These are phyloP conservation scores for Molanna angustata DNA, from an alignment of 2,888 invertebrate genomes.

Conservation along the genomic window DNA sequence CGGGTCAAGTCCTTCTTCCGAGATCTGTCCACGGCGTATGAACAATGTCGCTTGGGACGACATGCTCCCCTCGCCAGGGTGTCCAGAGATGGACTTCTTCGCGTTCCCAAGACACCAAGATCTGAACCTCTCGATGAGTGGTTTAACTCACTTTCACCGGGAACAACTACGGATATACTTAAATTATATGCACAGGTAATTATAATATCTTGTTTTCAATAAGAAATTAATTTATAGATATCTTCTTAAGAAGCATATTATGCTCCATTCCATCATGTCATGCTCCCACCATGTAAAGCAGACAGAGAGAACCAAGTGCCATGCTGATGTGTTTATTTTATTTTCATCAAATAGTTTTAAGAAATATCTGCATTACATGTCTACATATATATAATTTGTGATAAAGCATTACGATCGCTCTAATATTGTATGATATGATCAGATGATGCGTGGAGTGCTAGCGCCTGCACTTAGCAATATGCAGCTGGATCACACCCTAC, in stretches of 20 bases:
- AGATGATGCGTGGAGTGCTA: conserved; percentile 41
- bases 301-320: too few species aligned
- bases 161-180: conserved; percentile 77
- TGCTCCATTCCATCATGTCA: too few species aligned
- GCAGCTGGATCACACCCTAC: conserved; percentile 43
- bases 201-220: not conserved
- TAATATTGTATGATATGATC: not conserved
- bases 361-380: too few species aligned
- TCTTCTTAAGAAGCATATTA: too few species aligned
- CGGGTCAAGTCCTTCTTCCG: conserved; percentile 86
- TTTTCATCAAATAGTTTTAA: too few species aligned
- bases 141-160: conserved; percentile 81
- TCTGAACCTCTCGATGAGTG: conserved; percentile 78
- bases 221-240: too few species aligned
- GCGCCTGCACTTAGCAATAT: conserved; percentile 46
- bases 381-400: too few species aligned
- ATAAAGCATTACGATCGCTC: too few species aligned
- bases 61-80: conserved; percentile 87
- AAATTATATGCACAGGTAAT: conserved; percentile 78
- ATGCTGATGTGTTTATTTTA: too few species aligned
- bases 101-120: conserved; percentile 45
- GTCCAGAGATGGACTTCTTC: conserved; percentile 82
- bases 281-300: too few species aligned
- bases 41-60: conserved; percentile 89
- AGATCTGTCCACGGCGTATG: conserved; percentile 90